These are phyloP conservation scores for Hafferia zeledoni DNA, from an alignment of 2,797 vertebrate genomes.

Conservation along the genomic window DNA sequence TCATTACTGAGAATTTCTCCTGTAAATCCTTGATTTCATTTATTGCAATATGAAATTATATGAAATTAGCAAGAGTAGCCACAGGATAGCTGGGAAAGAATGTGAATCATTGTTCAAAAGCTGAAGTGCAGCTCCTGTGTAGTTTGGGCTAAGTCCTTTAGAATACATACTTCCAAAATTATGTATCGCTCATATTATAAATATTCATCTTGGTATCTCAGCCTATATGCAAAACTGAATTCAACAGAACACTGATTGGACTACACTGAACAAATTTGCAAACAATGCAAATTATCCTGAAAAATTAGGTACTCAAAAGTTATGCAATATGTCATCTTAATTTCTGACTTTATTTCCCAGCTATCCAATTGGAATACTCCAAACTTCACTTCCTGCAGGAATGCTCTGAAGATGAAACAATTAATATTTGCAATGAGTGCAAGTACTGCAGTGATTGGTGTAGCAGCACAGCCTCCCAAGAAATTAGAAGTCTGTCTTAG, in stretches of 20 bases:
- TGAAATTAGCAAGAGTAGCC: neutral
- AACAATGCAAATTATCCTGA: neutral
- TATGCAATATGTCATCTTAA: neutral
- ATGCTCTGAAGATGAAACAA: neutral
- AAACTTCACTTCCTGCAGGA: neutral
- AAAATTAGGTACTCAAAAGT: neutral
- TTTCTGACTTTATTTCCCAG: neutral
- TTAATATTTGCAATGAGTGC: neutral
- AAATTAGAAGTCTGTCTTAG: neutral
- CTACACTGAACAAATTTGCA: neutral
- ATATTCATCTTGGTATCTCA: neutral
- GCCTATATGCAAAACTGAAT: neutral
- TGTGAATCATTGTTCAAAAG: neutral
- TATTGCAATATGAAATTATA: neutral
- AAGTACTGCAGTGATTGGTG: neutral
- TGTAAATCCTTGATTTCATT: neutral
- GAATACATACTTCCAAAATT: neutral
- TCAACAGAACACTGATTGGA: neutral
- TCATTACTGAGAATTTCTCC: neutral
- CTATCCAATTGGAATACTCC: neutral
- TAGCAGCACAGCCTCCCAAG: neutral
- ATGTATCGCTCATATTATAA: neutral
- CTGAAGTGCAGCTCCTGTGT: neutral
- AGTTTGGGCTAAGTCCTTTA: neutral
- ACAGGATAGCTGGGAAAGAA: neutral